Percentiles rank a stretch among this genome's conserved stretches.
Evolutionary conservation across 2,113 vertebrate genomes (phyloP).

Genomic region (Mirza zaza): DNA sequence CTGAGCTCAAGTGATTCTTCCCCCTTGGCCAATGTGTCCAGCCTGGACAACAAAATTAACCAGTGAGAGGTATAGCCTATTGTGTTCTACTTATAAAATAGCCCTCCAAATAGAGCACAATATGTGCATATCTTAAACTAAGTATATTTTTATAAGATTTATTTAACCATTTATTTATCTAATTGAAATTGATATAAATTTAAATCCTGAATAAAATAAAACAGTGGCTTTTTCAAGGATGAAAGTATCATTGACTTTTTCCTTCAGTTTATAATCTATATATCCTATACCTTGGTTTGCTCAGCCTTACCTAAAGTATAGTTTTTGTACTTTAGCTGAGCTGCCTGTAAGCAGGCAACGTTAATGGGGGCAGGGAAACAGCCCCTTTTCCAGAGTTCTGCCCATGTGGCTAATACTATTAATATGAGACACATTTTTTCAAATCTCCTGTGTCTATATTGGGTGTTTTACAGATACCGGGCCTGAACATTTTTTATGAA

Average conservation of each 20-base stretch:
- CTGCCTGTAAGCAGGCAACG: background rate
- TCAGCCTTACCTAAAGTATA: background rate
- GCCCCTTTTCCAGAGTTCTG: background rate
- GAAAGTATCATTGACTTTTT: conserved; percentile 26
- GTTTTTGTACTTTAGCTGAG: conserved; percentile 25
- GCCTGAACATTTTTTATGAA: conserved; percentile 4
- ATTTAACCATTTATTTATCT: background rate
- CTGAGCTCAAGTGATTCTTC: too few relatives aligned
- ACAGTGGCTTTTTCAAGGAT: background rate
- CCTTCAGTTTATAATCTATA: conserved; percentile 28
- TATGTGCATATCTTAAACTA: background rate
- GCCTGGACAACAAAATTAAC: background rate
- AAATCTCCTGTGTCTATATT: background rate
- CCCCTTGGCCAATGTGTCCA: too few relatives aligned
- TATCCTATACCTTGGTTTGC: background rate
- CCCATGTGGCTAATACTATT: background rate
- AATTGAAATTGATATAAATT: conserved; percentile 36
- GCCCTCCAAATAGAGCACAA: background rate
- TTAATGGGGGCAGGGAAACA: background rate
- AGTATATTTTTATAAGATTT: conserved; percentile 22
- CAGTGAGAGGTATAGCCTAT: background rate
- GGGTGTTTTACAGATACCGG: background rate
- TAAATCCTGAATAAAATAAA: conserved; percentile 34
- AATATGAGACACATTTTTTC: background rate
- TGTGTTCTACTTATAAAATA: background rate